phyloP scores from a whole-genome alignment of 2,797 vertebrate genomes.

The Artibeus lituratus region DNA sequence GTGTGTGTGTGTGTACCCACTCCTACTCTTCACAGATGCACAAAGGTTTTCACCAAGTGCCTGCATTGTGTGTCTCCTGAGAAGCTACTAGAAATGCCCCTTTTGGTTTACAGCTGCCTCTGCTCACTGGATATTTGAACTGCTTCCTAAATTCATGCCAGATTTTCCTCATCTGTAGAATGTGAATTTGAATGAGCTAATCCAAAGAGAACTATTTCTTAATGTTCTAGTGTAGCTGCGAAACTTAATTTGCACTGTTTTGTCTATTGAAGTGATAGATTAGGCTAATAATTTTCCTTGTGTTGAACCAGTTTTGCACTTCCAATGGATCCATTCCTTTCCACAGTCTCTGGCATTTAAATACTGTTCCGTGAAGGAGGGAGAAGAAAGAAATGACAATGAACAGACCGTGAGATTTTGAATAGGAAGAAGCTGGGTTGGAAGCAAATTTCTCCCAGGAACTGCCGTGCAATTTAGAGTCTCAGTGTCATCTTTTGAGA shows the following conservation, averaged over 20 bases:
- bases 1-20: neutral
- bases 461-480: slow-evolving; percentile 25
- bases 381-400: neutral
- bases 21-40: slow-evolving; percentile 19
- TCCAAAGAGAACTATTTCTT: neutral
- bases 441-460: slow-evolving; percentile 51
- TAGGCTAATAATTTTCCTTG: slow-evolving; percentile 49
- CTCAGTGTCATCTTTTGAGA: slow-evolving; percentile 41
- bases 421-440: slow-evolving; percentile 26
- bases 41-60: neutral
- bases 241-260: slow-evolving; percentile 18
- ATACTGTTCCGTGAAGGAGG: neutral
- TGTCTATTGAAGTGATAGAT: slow-evolving; percentile 44
- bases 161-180: neutral
- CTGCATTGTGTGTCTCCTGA: neutral
- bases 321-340: slow-evolving; percentile 34
- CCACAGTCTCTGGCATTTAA: slow-evolving; percentile 1
- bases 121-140: neutral
- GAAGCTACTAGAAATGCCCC: neutral
- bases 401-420: slow-evolving; percentile 2
- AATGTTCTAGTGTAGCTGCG: neutral
- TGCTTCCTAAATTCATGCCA: neutral
- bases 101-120: neutral
- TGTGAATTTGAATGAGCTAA: neutral
- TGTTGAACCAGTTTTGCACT: slow-evolving; percentile 1